phyloP scores from a whole-genome alignment of 2,888 invertebrate species.

The Dorcus hopei region DNA sequence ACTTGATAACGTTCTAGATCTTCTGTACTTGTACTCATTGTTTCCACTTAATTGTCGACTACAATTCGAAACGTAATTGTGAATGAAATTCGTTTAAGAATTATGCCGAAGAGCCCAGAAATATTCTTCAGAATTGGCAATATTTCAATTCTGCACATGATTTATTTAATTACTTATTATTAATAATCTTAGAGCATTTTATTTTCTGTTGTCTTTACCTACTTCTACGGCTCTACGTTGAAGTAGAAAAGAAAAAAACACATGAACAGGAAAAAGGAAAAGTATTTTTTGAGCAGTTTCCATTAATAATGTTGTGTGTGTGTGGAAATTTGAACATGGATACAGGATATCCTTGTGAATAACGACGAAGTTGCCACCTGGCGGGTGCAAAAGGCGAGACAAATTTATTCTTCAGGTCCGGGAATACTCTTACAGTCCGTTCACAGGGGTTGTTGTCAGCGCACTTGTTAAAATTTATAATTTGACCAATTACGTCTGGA shows the following conservation, averaged over 20 bases:
- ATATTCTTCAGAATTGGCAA: neutral
- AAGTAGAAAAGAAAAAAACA: no score
- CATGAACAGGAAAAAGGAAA: no score
- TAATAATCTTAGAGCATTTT: no score
- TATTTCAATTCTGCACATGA: no score
- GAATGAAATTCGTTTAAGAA: slow-evolving; percentile 2
- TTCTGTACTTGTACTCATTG: slow-evolving; percentile 4
- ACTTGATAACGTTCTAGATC: slow-evolving; percentile 9
- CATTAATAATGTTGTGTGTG: no score
- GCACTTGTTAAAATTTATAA: slow-evolving; percentile 12
- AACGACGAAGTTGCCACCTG: slow-evolving; percentile 41
- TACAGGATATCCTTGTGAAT: slow-evolving; percentile 21
- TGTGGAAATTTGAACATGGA: neutral
- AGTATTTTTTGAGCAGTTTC: no score
- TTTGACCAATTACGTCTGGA: slow-evolving; percentile 5
- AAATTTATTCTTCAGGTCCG: slow-evolving; percentile 42
- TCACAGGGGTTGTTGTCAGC: slow-evolving; percentile 35
- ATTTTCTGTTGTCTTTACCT: no score
- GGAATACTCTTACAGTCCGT: slow-evolving; percentile 36
- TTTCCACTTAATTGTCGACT: slow-evolving; percentile 1
- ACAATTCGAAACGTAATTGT: neutral
- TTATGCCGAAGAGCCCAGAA: neutral
- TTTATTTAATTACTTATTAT: no score
- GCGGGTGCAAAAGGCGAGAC: slow-evolving; percentile 42
- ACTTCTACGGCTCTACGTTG: no score